phyloP scores from a whole-genome alignment of 2,888 invertebrate genomes.

The Limnephilus marmoratus region DNA sequence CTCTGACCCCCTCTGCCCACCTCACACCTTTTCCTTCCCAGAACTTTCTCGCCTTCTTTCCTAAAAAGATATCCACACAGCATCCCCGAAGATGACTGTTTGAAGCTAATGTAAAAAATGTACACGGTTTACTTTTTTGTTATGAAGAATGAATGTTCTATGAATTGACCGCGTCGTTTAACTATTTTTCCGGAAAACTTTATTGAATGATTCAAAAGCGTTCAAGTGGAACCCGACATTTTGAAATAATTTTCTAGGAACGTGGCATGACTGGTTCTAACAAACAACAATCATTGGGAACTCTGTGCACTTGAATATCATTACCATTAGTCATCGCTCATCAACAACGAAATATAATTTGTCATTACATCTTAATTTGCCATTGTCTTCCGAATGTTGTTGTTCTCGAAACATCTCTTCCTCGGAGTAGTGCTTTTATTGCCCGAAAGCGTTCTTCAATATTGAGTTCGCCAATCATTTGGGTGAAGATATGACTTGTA shows the following conservation, averaged over 20 bases:
- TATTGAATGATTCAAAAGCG: slow-evolving; percentile 21
- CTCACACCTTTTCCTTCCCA: too few relatives aligned
- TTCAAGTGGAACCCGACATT: slow-evolving; percentile 34
- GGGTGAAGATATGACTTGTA: too few relatives aligned
- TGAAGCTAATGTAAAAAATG: too few relatives aligned
- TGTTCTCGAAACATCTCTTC: not conserved
- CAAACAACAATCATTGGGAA: not conserved
- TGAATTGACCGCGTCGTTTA: not conserved
- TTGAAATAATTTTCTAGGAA: slow-evolving; percentile 33
- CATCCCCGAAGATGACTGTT: too few relatives aligned
- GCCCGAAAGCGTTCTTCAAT: not conserved
- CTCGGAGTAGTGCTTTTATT: not conserved
- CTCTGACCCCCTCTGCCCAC: too few relatives aligned
- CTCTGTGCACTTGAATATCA: not conserved
- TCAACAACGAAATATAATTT: not conserved
- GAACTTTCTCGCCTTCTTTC: too few relatives aligned
- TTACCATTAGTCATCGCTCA: slow-evolving; percentile 13
- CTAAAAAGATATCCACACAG: too few relatives aligned
- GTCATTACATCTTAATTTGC: slow-evolving; percentile 16
- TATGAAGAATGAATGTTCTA: not conserved
- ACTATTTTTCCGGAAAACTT: slow-evolving; percentile 2
- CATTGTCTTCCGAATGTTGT: slow-evolving; percentile 5
- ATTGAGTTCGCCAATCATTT: not conserved
- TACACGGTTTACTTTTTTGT: not conserved
- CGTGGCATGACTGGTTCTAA: not conserved